These are phyloP conservation scores for Diadromus collaris DNA, from an alignment of 2,888 invertebrate species.

Conservation along the genomic window DNA sequence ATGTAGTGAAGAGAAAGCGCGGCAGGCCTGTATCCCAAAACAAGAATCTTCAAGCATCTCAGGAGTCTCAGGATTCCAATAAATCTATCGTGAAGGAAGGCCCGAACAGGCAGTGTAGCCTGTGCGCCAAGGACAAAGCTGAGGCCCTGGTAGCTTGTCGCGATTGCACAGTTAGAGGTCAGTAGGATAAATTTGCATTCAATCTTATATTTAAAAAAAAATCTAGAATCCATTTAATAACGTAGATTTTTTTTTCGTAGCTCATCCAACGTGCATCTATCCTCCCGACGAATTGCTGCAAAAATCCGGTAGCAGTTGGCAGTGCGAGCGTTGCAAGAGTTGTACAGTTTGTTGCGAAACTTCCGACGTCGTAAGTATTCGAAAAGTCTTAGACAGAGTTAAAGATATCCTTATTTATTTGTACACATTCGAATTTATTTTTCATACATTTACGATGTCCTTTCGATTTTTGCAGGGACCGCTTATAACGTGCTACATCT, in stretches of 20 bases:
- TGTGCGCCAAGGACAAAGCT: slow-evolving; percentile 77
- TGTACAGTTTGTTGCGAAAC: slow-evolving; percentile 92
- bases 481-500: slow-evolving; percentile 90
- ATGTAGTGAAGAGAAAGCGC: slow-evolving; percentile 87
- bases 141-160: slow-evolving; percentile 86
- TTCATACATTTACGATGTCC: slow-evolving; percentile 11
- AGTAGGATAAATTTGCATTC: slow-evolving; percentile 48
- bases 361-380: slow-evolving; percentile 85
- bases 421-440: slow-evolving; percentile 5
- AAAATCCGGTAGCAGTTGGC: slow-evolving; percentile 89
- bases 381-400: not conserved
- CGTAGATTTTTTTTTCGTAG: slow-evolving; percentile 77
- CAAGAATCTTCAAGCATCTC: slow-evolving; percentile 78
- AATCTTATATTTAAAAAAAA: not conserved
- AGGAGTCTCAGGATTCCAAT: slow-evolving; percentile 74
- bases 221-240: not conserved
- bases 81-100: slow-evolving; percentile 71
- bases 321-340: slow-evolving; percentile 94
- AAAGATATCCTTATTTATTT: not conserved
- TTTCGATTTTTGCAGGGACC: slow-evolving; percentile 82
- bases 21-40: slow-evolving; percentile 85
- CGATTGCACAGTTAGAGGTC: slow-evolving; percentile 88
- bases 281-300: slow-evolving; percentile 84
- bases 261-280: slow-evolving; percentile 86
- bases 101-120: slow-evolving; percentile 75